A percentile compares a stretch with the other conserved stretches of the same genome.
Conservation (phyloP, 2,888 invertebrate genomes). For the Actias luna region DNA sequence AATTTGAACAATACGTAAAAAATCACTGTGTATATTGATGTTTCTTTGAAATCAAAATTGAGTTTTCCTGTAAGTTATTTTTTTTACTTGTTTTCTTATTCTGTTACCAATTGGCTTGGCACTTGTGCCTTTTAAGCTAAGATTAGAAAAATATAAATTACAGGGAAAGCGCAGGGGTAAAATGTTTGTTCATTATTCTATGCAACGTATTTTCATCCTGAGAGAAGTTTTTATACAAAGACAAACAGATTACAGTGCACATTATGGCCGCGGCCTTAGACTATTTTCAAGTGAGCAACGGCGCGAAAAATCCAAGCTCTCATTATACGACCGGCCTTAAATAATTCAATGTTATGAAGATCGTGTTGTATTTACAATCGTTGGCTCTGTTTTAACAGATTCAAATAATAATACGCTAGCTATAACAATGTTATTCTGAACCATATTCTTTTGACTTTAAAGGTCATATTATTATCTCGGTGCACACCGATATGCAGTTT, state of each 20-base stretch:
- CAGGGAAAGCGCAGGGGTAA: too few relatives aligned
- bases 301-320: not conserved
- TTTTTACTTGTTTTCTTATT: too few relatives aligned
- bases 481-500: not conserved
- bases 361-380: not conserved
- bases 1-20: too few relatives aligned
- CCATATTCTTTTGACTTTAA: conserved; percentile 7
- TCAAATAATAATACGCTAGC: not conserved
- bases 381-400: not conserved
- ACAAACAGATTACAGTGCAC: not conserved
- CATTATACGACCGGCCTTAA: not conserved
- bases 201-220: too few relatives aligned
- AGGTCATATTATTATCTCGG: not conserved
- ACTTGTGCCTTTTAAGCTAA: too few relatives aligned
- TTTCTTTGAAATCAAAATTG: too few relatives aligned
- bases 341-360: conserved; percentile 3
- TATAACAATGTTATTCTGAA: conserved; percentile 5
- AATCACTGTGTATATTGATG: too few relatives aligned
- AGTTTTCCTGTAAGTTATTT: too few relatives aligned
- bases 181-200: too few relatives aligned
- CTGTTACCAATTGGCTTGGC: too few relatives aligned
- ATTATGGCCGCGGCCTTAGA: not conserved
- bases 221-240: not conserved
- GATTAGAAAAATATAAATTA: too few relatives aligned
- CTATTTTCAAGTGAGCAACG: not conserved